Evolutionary conservation across 2,797 vertebrate species (phyloP), one percentile per base, ranked within the genome.

Genomic region (Amblyraja radiata): DNA sequence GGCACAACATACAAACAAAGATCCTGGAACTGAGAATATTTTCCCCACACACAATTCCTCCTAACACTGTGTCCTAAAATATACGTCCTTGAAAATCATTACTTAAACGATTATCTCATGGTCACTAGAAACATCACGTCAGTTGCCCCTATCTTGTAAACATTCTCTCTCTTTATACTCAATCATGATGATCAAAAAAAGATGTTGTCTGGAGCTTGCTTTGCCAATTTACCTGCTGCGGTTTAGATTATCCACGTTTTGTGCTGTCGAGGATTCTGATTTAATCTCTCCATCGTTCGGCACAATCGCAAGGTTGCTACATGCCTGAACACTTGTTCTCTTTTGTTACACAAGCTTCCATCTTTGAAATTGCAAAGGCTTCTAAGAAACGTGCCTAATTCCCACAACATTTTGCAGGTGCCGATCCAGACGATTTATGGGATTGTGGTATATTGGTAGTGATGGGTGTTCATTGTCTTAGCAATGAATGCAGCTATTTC

Each of bases 31-130:
- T 73, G 88, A 91, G 68, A 91, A 36, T 91, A 65, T 74, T 73
- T 91, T 91, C 21, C 88, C 91, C 88, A 46, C 88, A 25, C 88
- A 25, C 88, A 73, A 91, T 74, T 91, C 68, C 68, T 91, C 32
- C 36, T 91, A 91, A 74, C 63, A 74, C 63, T 8, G 21, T 46
- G 36, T 71, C 65, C 90, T 54, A 76, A 92, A 73, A 92, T 74
- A 74, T 25, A 46, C 6, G 32, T 73, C 68, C 36, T 76, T 92
- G 88, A 73, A 65, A 91, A 73, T 73, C 68, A 1, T n/a, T 73
- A 46, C 65, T 92, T 54, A 91, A 46, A 4, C 68, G 9, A 54
- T 76, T 54, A 73, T 54, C 39, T 54, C 68, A 54, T 6, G 90
- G 36, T 76, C 68, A 91, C 39, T 73, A 71, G 11, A 92, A 46